These are phyloP conservation scores for Anseranas semipalmata DNA, from an alignment of 2,113 vertebrate species.

Conservation along the genomic window DNA sequence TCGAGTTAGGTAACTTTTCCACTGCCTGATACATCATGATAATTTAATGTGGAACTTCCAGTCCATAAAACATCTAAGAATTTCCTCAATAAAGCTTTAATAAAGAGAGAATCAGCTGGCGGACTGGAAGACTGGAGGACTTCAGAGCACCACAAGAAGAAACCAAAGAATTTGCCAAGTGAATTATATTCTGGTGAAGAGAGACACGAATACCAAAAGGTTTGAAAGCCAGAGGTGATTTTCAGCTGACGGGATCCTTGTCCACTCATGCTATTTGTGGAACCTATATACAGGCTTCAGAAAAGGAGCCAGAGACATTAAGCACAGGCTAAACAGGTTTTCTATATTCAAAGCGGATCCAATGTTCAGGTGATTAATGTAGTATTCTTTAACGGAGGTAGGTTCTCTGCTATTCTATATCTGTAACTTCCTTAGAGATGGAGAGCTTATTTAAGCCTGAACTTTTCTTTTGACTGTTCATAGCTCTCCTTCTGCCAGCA, in stretches of 20 bases:
- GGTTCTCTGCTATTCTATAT: neutral
- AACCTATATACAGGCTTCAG: neutral
- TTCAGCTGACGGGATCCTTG: neutral
- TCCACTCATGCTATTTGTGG: neutral
- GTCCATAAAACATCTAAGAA: neutral
- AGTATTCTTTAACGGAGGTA: neutral
- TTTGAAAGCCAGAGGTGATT: neutral
- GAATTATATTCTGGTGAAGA: neutral
- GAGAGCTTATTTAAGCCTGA: neutral
- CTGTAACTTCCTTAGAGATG: neutral
- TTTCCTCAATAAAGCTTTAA: neutral
- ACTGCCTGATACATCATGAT: neutral
- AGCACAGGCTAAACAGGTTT: neutral
- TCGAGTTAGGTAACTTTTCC: neutral
- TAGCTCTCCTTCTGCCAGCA: neutral
- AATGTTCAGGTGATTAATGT: neutral
- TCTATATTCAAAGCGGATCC: neutral
- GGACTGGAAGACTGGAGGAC: neutral
- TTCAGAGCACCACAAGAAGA: neutral
- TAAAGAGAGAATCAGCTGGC: neutral
- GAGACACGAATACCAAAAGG: neutral
- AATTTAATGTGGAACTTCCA: neutral
- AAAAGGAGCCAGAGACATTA: neutral
- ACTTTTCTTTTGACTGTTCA: neutral
- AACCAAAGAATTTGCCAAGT: neutral